Percentiles rank a stretch among this genome's conserved stretches.
phyloP scores from a whole-genome alignment of 1,140 invertebrate genomes.

The Sycophaga agraensis region DNA sequence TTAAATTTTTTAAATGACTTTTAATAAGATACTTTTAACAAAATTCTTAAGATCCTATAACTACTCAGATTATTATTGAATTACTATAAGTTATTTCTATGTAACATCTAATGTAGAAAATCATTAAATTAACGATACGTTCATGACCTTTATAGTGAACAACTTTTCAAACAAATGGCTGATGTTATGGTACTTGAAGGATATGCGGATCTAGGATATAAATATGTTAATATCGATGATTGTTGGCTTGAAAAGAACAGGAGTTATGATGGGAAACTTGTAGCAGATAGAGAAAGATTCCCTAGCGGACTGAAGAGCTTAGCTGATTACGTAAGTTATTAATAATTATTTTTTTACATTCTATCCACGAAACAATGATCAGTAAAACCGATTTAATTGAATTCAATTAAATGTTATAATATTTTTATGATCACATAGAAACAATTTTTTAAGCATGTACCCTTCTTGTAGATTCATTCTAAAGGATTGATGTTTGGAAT shows the following conservation, averaged over 20 bases:
- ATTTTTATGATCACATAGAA: not conserved
- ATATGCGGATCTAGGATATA: constrained; percentile 85
- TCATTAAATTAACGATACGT: not conserved
- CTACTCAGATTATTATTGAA: constrained; percentile 28
- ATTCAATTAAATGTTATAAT: not conserved
- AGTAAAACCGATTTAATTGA: constrained; percentile 11
- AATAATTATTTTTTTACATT: constrained; percentile 19
- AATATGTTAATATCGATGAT: constrained; percentile 94
- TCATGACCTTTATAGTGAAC: constrained; percentile 70
- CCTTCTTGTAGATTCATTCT: constrained; percentile 77
- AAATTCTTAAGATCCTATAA: too few species aligned
- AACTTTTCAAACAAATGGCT: constrained; percentile 88
- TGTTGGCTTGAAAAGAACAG: constrained; percentile 89
- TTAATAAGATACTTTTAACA: too few species aligned
- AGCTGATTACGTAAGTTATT: constrained; percentile 82
- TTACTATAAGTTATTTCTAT: not conserved
- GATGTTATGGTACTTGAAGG: constrained; percentile 87
- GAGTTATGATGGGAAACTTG: constrained; percentile 73
- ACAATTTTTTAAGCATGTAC: too few species aligned
- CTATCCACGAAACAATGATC: constrained; percentile 21
- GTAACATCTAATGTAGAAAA: not conserved
- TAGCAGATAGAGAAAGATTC: constrained; percentile 84
- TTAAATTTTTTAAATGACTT: too few species aligned
- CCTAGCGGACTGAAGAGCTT: constrained; percentile 89
- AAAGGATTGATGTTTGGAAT: constrained; percentile 95